phyloP scores from a whole-genome alignment of 64 coral and sea anemone genomes.

The Montipora capricornis region DNA sequence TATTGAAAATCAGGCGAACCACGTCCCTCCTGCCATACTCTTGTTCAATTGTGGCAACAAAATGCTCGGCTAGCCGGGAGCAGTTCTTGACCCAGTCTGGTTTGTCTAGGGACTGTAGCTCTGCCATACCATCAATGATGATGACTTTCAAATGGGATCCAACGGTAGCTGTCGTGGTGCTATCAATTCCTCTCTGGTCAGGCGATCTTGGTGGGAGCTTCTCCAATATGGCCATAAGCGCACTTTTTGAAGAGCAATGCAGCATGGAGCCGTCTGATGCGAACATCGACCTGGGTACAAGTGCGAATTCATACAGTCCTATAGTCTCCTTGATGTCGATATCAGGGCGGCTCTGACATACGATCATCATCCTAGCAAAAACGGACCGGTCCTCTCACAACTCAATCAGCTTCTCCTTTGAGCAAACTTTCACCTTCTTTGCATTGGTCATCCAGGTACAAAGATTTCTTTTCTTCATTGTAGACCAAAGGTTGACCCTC shows the following conservation, averaged over 20 bases:
- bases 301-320: neutral
- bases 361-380: conserved; percentile 26
- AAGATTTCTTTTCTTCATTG: no score
- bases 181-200: neutral
- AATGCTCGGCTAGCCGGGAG: conserved; percentile 29
- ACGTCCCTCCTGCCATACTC: neutral
- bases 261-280: neutral
- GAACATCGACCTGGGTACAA: conserved; percentile 1
- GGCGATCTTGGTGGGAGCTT: neutral
- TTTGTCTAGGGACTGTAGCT: neutral
- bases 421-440: neutral
- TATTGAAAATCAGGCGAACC: neutral
- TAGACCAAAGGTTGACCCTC: no score
- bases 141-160: neutral
- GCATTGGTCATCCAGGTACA: no score
- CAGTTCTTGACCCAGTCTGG: conserved; percentile 17
- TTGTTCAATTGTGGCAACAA: conserved; percentile 19
- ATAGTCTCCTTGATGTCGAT: conserved; percentile 1
- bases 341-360: neutral
- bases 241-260: neutral
- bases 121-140: no score
- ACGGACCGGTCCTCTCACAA: conserved; percentile 1
- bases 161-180: neutral
- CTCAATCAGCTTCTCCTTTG: no score
- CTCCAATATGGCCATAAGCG: neutral